Conservation (phyloP, 2,888 invertebrate genomes). For the Mythimna impura region DNA sequence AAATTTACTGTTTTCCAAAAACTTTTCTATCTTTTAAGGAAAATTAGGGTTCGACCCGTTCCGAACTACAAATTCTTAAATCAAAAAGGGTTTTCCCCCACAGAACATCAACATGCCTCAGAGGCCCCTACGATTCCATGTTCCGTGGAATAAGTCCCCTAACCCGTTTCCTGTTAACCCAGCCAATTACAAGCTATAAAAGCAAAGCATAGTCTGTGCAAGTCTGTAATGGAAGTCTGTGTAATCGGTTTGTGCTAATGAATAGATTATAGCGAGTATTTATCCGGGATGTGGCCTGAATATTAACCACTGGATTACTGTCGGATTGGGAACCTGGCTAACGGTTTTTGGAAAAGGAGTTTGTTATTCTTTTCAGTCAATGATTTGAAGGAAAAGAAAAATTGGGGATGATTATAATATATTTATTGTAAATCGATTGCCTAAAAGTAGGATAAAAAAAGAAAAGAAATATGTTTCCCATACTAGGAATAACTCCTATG, state of each 20-base stretch:
- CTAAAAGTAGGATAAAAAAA: no score
- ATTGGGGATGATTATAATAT: not conserved
- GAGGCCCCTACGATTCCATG: not conserved
- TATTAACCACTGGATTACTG: slow-evolving; percentile 46
- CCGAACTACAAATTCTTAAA: no score
- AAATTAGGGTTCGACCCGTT: no score
- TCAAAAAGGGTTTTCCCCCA: no score
- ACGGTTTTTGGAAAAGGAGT: not conserved
- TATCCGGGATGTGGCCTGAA: slow-evolving; percentile 37
- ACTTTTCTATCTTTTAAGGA: no score
- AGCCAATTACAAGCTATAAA: slow-evolving; percentile 42
- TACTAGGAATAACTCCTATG: no score
- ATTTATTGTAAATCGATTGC: not conserved
- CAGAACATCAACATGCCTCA: no score
- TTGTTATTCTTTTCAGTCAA: slow-evolving; percentile 24
- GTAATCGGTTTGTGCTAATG: slow-evolving; percentile 59
- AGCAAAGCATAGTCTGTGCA: slow-evolving; percentile 20
- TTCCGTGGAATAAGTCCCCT: not conserved
- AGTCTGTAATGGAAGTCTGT: slow-evolving; percentile 48
- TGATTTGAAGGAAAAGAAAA: slow-evolving; percentile 3
- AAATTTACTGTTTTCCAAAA: no score
- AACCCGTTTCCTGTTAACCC: slow-evolving; percentile 1
- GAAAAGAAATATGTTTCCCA: no score
- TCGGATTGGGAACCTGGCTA: not conserved
- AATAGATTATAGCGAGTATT: slow-evolving; percentile 60